phyloP scores from a whole-genome alignment of 2,797 vertebrate genomes.

The Acrocephalus scirpaceus region DNA sequence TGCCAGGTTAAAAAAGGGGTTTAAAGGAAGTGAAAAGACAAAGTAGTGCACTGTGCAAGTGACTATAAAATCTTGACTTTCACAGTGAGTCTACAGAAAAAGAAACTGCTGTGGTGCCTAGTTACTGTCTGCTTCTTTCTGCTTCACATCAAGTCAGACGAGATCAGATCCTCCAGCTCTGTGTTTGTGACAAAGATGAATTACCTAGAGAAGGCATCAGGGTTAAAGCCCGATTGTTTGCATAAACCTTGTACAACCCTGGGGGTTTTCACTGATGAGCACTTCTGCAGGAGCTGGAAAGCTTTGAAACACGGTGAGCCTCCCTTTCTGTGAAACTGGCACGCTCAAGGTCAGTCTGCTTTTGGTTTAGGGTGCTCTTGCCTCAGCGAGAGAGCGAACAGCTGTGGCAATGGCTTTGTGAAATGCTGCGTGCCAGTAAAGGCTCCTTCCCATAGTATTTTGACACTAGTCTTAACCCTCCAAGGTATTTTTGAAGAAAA shows the following conservation, averaged over 20 bases:
- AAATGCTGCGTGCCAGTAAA: not conserved
- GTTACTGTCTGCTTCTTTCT: not conserved
- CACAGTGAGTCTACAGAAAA: not conserved
- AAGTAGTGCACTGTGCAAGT: not conserved
- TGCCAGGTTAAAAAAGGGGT: not conserved
- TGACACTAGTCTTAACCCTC: not conserved
- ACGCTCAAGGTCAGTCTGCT: rapidly evolving
- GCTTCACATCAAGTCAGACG: not conserved
- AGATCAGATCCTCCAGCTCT: not conserved
- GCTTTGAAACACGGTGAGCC: not conserved
- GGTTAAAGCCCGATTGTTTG: not conserved
- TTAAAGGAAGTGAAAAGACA: not conserved
- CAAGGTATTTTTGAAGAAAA: not conserved
- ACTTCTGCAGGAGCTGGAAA: not conserved
- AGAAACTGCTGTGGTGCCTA: not conserved
- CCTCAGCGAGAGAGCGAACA: not conserved
- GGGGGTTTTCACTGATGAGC: not conserved
- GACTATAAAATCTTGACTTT: not conserved
- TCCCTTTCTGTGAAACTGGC: not conserved
- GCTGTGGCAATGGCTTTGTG: not conserved
- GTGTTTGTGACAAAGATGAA: not conserved
- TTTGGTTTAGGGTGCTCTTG: not conserved
- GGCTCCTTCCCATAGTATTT: not conserved
- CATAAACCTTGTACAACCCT: not conserved
- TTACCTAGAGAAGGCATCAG: not conserved